Evolutionary conservation across 2,113 vertebrate genomes (phyloP), one percentile per base, ranked within the genome.

Genomic region (Trichechus manatus): DNA sequence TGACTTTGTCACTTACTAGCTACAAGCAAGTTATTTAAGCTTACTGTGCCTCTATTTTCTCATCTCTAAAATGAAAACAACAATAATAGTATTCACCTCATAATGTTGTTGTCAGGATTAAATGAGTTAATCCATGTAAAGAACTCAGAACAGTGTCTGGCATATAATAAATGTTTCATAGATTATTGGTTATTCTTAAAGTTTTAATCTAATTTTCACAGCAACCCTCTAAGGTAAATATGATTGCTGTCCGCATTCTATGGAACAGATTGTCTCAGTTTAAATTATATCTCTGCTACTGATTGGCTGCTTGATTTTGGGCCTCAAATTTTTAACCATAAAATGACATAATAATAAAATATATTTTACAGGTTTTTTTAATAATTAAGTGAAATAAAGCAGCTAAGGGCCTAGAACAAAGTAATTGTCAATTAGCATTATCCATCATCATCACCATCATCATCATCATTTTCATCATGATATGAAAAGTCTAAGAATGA

Each of bases 191-290:
- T 68, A 75, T 79, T 75, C 78, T 78, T 20, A 56, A 74, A 39
- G 68, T 70, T n/a, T 70, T n/a, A 91, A 39, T 75, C 53, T n/a
- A 72, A 53, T 89, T 42, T 91, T 94, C 39, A 86, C 17, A 82
- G 44, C 6, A 56, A 39, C 33, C 22, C 20, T 78, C 27, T 85
- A 56, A 81, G 6, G 10, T 88, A 42, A 77, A 64, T 64, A 75
- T 47, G 33, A 84, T 87, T 53, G 22, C 6, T 74, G 9, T 47
- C 59, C 29, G 5, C 25, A 85, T 20, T 79, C 90, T 94, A 83
- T 31, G 19, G 22, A 91, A 64, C 39, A 92, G 53, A 82, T 61
- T 53, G 19, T 83, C n/a, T 96, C 44, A 23, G 27, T 47, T 25
- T 78, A 56, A 70, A 79, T 70, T 4, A 29, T 72, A 3, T 3